These are phyloP conservation scores for Phenganax stokvisi DNA, from an alignment of 92 coral and sea anemone genomes.

Conservation along the genomic window DNA sequence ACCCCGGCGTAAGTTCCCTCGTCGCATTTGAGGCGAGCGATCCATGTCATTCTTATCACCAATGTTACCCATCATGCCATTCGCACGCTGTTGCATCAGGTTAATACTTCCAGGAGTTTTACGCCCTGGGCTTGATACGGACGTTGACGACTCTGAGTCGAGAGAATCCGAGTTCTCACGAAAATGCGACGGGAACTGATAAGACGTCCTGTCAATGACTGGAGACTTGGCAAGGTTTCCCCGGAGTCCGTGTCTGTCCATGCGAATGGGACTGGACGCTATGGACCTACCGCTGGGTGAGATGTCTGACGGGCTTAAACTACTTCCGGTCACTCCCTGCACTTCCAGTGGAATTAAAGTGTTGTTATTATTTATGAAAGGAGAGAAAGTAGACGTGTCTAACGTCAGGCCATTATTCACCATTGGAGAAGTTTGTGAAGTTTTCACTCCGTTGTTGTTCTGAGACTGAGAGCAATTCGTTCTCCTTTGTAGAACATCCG, in stretches of 20 bases:
- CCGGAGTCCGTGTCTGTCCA: conserved; percentile 15
- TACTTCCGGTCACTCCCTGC: conserved; percentile 3
- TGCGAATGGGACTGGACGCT: conserved; percentile 15
- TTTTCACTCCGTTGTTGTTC: neutral
- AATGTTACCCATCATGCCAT: neutral
- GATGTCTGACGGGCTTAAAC: neutral
- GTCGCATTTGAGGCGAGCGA: conserved; percentile 36
- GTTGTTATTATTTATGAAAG: conserved; percentile 4
- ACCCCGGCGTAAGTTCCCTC: conserved; percentile 36
- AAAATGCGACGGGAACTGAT: conserved; percentile 19
- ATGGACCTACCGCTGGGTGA: conserved; percentile 10
- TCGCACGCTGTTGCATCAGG: conserved; percentile 27
- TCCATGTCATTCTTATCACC: conserved; percentile 10
- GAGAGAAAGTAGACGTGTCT: neutral
- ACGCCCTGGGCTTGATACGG: neutral
- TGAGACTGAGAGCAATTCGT: neutral
- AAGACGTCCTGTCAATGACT: conserved; percentile 3
- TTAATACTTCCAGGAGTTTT: conserved; percentile 39
- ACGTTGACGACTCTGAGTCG: conserved; percentile 29
- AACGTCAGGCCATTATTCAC: neutral
- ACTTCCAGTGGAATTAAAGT: conserved; percentile 21
- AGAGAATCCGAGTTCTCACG: conserved; percentile 39
- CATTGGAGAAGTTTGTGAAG: neutral
- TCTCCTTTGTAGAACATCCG: neutral
- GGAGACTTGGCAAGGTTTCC: conserved; percentile 22